These are phyloP conservation scores for Drosophila robusta DNA, from an alignment of 2,888 invertebrate species.

Conservation along the genomic window DNA sequence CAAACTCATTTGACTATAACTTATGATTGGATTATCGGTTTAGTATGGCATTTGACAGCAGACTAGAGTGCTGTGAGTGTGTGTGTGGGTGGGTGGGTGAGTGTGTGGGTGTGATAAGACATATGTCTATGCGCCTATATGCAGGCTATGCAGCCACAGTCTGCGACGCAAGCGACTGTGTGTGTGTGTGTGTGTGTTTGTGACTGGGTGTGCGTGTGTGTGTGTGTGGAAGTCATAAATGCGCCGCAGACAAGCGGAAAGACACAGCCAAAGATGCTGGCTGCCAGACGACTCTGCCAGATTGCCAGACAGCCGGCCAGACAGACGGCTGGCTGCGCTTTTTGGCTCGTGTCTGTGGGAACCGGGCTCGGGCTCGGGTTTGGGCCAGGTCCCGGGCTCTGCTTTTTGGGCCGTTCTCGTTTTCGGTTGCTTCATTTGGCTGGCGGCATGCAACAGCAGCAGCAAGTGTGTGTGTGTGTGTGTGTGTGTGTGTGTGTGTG, in stretches of 20 bases:
- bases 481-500: constrained; percentile 34
- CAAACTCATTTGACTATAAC: constrained; percentile 81
- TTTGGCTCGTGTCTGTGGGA: constrained; percentile 47
- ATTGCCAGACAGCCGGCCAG: constrained; percentile 19
- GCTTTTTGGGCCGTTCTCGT: constrained; percentile 46
- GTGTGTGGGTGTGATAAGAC: constrained; percentile 68
- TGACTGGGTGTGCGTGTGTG: constrained; percentile 9
- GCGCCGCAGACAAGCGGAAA: constrained; percentile 79
- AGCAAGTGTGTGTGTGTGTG: constrained; percentile 12
- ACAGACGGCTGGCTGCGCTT: constrained; percentile 44
- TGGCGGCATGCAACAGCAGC: constrained; percentile 62
- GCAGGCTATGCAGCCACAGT: constrained; percentile 60
- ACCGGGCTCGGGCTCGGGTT: constrained; percentile 4
- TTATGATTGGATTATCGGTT: constrained; percentile 81
- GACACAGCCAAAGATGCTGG: constrained; percentile 71
- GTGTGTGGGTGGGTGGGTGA: constrained; percentile 13
- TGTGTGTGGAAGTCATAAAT: constrained; percentile 71
- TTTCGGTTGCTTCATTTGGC: constrained; percentile 72
- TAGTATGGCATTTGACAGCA: constrained; percentile 80
- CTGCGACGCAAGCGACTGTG: constrained; percentile 16
- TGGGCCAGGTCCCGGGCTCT: constrained; percentile 12
- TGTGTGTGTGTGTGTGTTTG: constrained; percentile 24
- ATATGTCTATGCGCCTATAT: constrained; percentile 75
- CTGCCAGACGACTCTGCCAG: constrained; percentile 51
- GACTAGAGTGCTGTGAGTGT: constrained; percentile 15